Evolutionary conservation across 2,888 invertebrate species (phyloP).

Genomic region (Isotomurus palustris): DNA sequence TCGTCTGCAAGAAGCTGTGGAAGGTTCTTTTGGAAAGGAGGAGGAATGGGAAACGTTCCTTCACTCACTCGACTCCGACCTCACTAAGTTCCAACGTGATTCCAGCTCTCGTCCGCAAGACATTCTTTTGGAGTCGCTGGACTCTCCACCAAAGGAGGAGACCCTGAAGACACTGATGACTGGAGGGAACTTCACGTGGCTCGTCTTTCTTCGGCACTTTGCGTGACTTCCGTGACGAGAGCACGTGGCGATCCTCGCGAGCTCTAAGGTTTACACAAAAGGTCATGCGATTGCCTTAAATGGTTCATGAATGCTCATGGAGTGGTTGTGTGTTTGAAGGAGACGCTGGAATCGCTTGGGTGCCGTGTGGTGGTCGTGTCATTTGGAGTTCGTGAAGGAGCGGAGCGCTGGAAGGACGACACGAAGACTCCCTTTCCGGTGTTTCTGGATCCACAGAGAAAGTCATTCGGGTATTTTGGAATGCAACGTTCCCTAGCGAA

Average conservation of each 20-base stretch:
- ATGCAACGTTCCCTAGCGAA: slow-evolving; percentile 41
- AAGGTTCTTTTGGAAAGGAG: no score
- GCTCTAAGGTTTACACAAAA: slow-evolving; percentile 8
- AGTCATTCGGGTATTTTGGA: slow-evolving; percentile 38
- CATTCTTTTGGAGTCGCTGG: no score
- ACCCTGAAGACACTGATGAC: no score
- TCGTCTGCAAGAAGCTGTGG: no score
- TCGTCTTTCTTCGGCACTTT: slow-evolving; percentile 46
- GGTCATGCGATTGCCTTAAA: neutral
- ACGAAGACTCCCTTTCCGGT: no score
- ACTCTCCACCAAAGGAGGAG: no score
- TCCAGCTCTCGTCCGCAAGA: no score
- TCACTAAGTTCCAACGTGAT: no score
- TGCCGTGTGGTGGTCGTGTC: slow-evolving; percentile 46
- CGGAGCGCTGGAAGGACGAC: slow-evolving; percentile 43
- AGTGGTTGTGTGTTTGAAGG: neutral
- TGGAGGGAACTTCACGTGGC: slow-evolving; percentile 24
- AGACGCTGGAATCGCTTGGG: neutral
- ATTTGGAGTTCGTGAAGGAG: slow-evolving; percentile 43
- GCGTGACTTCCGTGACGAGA: slow-evolving; percentile 48
- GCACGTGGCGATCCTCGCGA: slow-evolving; percentile 41
- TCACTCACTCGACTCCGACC: no score
- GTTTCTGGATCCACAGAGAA: slow-evolving; percentile 35
- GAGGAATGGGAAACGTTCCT: no score
- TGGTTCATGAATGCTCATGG: neutral